Evolutionary conservation across 2,888 invertebrate species (phyloP), one percentile per base, ranked within the genome.

Genomic region (Drosophila maculinotata): DNA sequence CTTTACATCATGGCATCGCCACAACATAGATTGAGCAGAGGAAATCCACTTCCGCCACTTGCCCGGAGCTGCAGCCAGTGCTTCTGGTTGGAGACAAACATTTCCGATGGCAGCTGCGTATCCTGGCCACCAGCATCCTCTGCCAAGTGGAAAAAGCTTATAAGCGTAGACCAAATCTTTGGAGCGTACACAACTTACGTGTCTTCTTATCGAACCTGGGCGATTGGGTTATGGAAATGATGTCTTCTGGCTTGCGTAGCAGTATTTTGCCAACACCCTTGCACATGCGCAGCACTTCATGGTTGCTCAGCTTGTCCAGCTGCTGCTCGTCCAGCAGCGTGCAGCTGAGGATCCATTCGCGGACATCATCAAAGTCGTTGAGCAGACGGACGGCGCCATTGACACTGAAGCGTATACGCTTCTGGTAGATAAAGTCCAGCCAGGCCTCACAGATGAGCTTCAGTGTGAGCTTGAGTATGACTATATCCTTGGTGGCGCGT

Each of bases 11-110:
- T 71, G 25, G 59, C 63, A 52, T 89, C 87, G 17, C 81, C 76
- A 17, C 89, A 89, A 48, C 89, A 89, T 6, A 87, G 64, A 10
- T 72, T 87, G 7, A 88, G 39, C 8, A 87, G 75, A 15, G 79
- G 77, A 42, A 90, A 89, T 3, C 71, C 84, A 30, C 70, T 78
- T 42, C 85, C 83, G 9, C 78, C 76, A 23, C 68, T 70, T 41
- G 90, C 96, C 39, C 96, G 93, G 36, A 97, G 92, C 69, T 96
- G 95, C 8, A 97, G 92, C 97, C 97, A 97, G 85, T 96, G 95
- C 90, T 96, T 95, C 91, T 97, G 97, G 91, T 97, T 97, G 2
- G 97, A 97, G 8, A 97, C 97, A 89, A 97, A 97, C 97, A 97
- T 97, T 92, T 97, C 97, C 0, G 97, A 96, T 0, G 97, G 97